Base-by-base conservation (phyloP, 2,888 invertebrate genomes). In the Drosophila paranaensis region DNA sequence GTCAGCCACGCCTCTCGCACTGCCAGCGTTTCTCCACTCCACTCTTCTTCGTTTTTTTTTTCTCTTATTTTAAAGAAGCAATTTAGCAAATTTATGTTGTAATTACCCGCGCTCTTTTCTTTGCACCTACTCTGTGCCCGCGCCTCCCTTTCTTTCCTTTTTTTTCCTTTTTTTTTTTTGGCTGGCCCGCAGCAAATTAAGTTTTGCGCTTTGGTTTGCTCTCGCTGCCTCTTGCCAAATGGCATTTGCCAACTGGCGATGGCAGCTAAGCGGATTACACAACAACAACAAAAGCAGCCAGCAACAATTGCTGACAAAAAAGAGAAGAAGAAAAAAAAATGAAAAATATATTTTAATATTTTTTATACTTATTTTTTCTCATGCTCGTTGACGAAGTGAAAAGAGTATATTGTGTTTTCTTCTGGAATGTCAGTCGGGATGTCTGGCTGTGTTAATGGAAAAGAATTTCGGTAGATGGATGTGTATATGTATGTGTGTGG, bases 221-320 rank as follows among this genome's bases (percentile, higher is more conserved):
- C 37, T 25, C 14, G 14, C 25, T 25, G 54, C 54, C 67, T 54
- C 45, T 57, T 65, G 80, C 86, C 86, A 88, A 85, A 79, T 79
- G 69, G 60, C 71, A 63, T 56, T 60, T 68, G 76, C 48, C 75
- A 75, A 67, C 79, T 75, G 77, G 76, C 71, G 80, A 58, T 67
- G 80, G 54, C 83, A 82, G 79, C 84, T 84, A 85, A 85, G 89
- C 87, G 89, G 89, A 85, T 85, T 85, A 84, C 74, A 88, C 40
- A 54, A 40, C 40, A 54, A 54, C 54, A 54, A 25, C 25, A 51
- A 81, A 14, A 27, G 27, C 27, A 27, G 6, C 11, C 54, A 40
- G 39, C 40, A 54, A 54, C 54, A 54, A 39, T 39, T 53, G 39
- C 20, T 25, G 53, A 6, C 2, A 20, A 54, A 6, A 27, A 4